These are phyloP conservation scores for Anguilla obscura DNA, from an alignment of 2,797 vertebrate species.

Conservation along the genomic window DNA sequence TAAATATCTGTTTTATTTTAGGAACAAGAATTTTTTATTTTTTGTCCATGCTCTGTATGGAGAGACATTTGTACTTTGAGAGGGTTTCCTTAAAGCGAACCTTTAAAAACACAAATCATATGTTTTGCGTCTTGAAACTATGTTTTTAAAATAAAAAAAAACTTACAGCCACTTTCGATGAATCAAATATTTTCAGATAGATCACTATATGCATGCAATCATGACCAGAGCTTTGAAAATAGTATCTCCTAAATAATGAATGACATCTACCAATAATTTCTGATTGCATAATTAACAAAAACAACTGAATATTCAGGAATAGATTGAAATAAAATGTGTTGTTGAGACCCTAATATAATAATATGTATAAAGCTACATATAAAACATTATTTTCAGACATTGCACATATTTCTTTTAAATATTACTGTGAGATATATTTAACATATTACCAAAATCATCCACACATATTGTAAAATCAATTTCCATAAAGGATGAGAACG, in stretches of 20 bases:
- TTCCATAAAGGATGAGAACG: background rate
- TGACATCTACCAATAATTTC: background rate
- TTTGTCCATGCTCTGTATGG: slow-evolving; percentile 34
- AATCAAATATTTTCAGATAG: slow-evolving; percentile 21
- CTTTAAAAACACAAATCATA: slow-evolving; percentile 52
- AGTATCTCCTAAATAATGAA: background rate
- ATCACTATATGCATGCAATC: background rate
- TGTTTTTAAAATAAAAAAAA: slow-evolving; percentile 44
- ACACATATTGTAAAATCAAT: background rate
- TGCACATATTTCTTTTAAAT: background rate
- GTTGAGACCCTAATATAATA: background rate
- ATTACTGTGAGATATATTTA: background rate
- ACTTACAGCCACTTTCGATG: background rate
- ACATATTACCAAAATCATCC: background rate
- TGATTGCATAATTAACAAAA: background rate
- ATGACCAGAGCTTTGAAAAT: background rate
- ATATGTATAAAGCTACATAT: background rate
- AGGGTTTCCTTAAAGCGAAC: slow-evolving; percentile 55
- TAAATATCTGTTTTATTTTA: slow-evolving; percentile 79
- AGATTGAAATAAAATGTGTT: background rate
- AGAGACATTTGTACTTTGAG: slow-evolving; percentile 55
- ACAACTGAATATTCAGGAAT: background rate
- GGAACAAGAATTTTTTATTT: slow-evolving; percentile 45
- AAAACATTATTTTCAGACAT: background rate
- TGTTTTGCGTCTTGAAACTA: slow-evolving; percentile 62